Conservation (phyloP, 2,888 invertebrate genomes). For the Acleris cristana region DNA sequence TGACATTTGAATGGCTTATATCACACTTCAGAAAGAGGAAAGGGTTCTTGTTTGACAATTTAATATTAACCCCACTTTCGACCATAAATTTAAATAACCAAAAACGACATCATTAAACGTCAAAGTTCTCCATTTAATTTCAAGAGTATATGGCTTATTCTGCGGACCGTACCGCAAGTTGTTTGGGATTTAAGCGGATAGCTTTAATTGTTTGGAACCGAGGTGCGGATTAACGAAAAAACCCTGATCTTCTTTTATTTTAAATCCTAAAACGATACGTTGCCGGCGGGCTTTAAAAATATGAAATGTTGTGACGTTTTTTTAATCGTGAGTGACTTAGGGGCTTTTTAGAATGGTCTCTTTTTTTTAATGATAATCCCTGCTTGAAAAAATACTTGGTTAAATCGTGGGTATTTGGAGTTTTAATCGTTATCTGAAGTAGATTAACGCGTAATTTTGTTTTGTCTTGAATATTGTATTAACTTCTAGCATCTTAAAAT, state of each 20-base stretch:
- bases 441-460: too few relatives aligned
- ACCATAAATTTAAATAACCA: too few relatives aligned
- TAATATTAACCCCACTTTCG: too few relatives aligned
- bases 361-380: neutral
- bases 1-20: too few relatives aligned
- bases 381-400: neutral
- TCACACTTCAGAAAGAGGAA: too few relatives aligned
- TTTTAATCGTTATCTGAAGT: too few relatives aligned
- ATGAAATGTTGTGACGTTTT: slow-evolving; percentile 23
- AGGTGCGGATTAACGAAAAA: slow-evolving; percentile 36
- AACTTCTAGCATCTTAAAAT: too few relatives aligned
- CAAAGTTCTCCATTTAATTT: too few relatives aligned
- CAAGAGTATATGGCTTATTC: neutral
- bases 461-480: too few relatives aligned
- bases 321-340: slow-evolving; percentile 4
- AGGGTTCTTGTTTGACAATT: too few relatives aligned
- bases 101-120: too few relatives aligned
- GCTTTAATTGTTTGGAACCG: slow-evolving; percentile 39
- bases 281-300: slow-evolving; percentile 1
- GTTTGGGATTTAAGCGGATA: slow-evolving; percentile 30
- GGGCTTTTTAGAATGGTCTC: neutral
- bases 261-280: slow-evolving; percentile 20
- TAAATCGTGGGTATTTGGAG: too few relatives aligned
- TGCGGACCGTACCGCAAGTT: slow-evolving; percentile 18
- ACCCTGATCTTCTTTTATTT: slow-evolving; percentile 28